Base-by-base conservation (phyloP, 2,113 vertebrate species). In the Lasiurus borealis region DNA sequence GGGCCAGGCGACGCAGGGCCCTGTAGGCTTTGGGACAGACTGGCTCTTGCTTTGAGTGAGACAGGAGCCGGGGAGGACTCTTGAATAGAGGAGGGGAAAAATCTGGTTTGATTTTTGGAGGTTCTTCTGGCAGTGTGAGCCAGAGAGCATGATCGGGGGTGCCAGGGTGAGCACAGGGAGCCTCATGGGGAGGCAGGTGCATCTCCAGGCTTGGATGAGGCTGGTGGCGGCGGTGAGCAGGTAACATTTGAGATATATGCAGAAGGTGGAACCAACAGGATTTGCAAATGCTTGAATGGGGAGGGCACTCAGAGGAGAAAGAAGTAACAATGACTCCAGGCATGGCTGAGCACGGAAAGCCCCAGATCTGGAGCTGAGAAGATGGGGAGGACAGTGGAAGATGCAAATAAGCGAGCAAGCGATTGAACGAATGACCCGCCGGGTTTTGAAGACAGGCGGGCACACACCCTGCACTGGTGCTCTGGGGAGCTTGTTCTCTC, bases 381-480 rank as follows among this genome's bases (percentile, higher is more conserved):
- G 52, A 31, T 1, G 3, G 19, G 21, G 14, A 57, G n/a, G 71
- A 4, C 5, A 1, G 71, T 13, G 48, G 21, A 8, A 72, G 48
- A 54, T 83, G 31, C 15, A 11, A 31, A 29, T 0, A 10, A 62
- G n/a, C 2, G 16, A 71, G 18, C 0, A 11, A 48, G 44, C 1
- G 9, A 84, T 8, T 29, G 54, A 6, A 6, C 18, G n/a, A 69
- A 73, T 19, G 89, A 85, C 29, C 15, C 25, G 2, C 5, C 7
- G 0, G 48, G 71, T 57, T 57, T 27, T 19, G 86, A 36, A 46
- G 10, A 14, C 64, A 7, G 46, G 8, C 2, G 59, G 75, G 75
- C n/a, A 59, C 78, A 10, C 13, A 0, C 14, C n/a, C 66, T 52
- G 76, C 23, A 40, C 71, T 2, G 52, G 76, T 11, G 25, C 25